These are phyloP conservation scores for Jaculus jaculus DNA, from an alignment of 2,113 vertebrate species.

Conservation along the genomic window DNA sequence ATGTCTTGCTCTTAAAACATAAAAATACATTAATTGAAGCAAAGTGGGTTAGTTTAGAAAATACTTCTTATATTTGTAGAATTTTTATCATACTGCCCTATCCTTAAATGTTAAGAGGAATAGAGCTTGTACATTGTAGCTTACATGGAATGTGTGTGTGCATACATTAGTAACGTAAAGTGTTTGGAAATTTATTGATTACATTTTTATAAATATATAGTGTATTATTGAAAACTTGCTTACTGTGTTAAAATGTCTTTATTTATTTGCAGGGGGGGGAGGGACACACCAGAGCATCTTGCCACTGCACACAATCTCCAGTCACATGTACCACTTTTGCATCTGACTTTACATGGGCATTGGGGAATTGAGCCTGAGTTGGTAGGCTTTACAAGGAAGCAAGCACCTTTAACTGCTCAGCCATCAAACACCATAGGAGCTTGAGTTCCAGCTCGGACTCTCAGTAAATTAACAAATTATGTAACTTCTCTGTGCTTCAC, in stretches of 20 bases:
- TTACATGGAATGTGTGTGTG: too few relatives aligned
- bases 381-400: too few relatives aligned
- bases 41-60: not conserved
- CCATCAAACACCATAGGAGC: not conserved
- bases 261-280: too few relatives aligned
- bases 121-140: not conserved
- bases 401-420: too few relatives aligned
- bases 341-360: too few relatives aligned
- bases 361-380: too few relatives aligned
- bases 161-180: too few relatives aligned
- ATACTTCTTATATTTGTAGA: slow-evolving; percentile 27
- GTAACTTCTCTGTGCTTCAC: not conserved
- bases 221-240: not conserved
- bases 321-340: too few relatives aligned
- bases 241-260: not conserved
- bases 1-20: not conserved
- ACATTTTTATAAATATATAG: slow-evolving; percentile 30
- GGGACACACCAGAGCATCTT: too few relatives aligned
- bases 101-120: slow-evolving; percentile 33
- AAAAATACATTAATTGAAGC: slow-evolving; percentile 8
- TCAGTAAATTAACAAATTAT: not conserved
- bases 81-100: slow-evolving; percentile 9
- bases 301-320: too few relatives aligned
- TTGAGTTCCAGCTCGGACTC: not conserved
- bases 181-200: not conserved